Conservation (phyloP, 2,797 vertebrate genomes). For the Naso thynnoides region DNA sequence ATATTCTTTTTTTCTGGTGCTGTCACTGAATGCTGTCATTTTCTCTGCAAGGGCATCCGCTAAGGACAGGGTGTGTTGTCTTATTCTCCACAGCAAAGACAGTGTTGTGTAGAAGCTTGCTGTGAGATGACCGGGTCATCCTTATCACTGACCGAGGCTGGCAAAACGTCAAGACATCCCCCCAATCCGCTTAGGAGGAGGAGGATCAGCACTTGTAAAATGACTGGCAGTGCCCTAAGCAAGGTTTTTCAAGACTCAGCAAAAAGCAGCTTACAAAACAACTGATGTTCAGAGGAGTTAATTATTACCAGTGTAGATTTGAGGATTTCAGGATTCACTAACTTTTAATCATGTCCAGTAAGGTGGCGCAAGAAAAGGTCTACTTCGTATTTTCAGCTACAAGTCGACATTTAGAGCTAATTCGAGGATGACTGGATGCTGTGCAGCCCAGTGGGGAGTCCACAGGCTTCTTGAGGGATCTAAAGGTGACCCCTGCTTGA, state of each 20-base stretch:
- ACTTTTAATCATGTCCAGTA: constrained; percentile 31
- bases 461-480: constrained; percentile 37
- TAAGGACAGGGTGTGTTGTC: constrained; percentile 44
- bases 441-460: constrained; percentile 56
- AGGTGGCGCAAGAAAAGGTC: constrained; percentile 1
- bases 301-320: constrained; percentile 44
- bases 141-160: constrained; percentile 73
- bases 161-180: constrained; percentile 65
- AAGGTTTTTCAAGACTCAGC: constrained; percentile 65
- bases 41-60: constrained; percentile 24
- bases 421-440: constrained; percentile 22
- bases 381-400: constrained; percentile 17
- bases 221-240: constrained; percentile 67
- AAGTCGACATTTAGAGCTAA: constrained; percentile 34
- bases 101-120: constrained; percentile 54
- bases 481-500: constrained; percentile 66
- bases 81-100: constrained; percentile 53
- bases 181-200: constrained; percentile 73
- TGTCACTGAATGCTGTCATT: constrained; percentile 12
- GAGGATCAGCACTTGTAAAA: constrained; percentile 74
- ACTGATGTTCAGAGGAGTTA: constrained; percentile 54
- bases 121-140: constrained; percentile 72
- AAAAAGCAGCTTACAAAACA: constrained; percentile 68
- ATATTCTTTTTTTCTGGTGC: neutral
- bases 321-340: constrained; percentile 39